Base-by-base conservation (phyloP, 2,888 invertebrate genomes). In the Diaphora mendica region DNA sequence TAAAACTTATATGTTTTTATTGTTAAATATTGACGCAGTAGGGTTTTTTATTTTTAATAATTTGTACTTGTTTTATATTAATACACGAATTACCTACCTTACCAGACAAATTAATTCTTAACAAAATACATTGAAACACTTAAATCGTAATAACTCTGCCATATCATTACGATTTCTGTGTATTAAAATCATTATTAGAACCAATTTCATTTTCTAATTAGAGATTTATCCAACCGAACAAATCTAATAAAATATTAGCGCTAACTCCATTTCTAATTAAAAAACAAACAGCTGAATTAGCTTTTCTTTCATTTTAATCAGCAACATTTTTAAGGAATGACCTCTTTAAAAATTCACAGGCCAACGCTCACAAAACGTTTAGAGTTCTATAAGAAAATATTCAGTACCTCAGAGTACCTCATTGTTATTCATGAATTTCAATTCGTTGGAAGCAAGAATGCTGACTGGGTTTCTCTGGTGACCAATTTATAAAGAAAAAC, bases 341-440 rank as follows among this genome's bases (percentile, higher is more conserved):
- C n/a, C 68, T 67, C 39, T 71, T 68, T 67, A 82, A 71, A 74
- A 74, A 81, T 68, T 77, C 73, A 73, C 26, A 65, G 76, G 65
- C 64, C 64, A 48, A 70, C 35, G 64, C 30, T 72, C 65, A 68
- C 67, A 73, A 81, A 82, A 59, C 77, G 83, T 76, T 82, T 74
- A 75, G 68, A 70, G 62, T 65, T 70, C 23, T 30, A 30, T 75
- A 35, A 76, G 77, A 78, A 71, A 71, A 77, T 77, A 75, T 84
- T 81, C 79, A 68, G 68, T 67, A 33, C 68, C 67, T 72, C 65
- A 59, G 75, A 72, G 68, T 72, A 77, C 64, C 72, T 80, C 81
- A 84, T 85, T 85, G 77, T 79, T 81, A 84, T 85, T 85, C 85
- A 85, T 84, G 79, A 82, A 79, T 79, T 80, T 75, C 79, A 79